Evolutionary conservation across 2,113 vertebrate species (phyloP).

Genomic region (Melanerpes formicivorus): DNA sequence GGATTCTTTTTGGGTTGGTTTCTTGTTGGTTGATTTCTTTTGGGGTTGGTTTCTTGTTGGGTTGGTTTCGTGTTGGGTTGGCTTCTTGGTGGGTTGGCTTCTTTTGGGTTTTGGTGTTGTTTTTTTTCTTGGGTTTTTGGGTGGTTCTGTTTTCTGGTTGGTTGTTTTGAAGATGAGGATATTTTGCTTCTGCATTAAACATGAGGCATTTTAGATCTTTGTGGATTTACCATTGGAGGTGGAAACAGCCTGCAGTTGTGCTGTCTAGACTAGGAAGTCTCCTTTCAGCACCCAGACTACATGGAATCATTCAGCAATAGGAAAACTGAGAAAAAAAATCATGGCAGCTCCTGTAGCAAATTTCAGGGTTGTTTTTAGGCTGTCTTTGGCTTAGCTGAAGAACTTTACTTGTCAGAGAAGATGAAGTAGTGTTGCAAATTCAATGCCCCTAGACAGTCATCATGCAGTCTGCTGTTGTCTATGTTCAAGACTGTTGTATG

Average conservation of each 20-base stretch:
- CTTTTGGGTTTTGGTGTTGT: too few relatives aligned
- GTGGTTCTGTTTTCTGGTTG: not conserved
- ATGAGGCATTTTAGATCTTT: not conserved
- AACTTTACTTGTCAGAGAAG: slow-evolving; percentile 33
- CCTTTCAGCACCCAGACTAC: not conserved
- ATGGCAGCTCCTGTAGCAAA: slow-evolving; percentile 23
- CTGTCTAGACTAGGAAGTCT: slow-evolving; percentile 36
- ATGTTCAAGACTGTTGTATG: not conserved
- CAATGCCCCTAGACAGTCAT: not conserved
- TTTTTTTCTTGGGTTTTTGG: too few relatives aligned
- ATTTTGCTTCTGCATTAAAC: not conserved
- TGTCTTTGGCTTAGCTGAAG: slow-evolving; percentile 42
- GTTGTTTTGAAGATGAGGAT: not conserved
- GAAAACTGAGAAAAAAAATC: slow-evolving; percentile 47
- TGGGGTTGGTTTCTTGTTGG: not conserved
- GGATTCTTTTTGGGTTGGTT: too few relatives aligned
- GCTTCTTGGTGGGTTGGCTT: too few relatives aligned
- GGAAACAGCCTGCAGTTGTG: not conserved
- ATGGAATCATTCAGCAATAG: not conserved
- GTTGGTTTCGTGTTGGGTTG: not conserved
- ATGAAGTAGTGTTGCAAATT: slow-evolving; percentile 5
- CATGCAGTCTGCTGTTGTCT: not conserved
- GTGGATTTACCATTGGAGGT: not conserved
- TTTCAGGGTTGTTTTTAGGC: slow-evolving; percentile 49
- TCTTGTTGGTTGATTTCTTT: too few relatives aligned